These are phyloP conservation scores for Chaetophractus vellerosus DNA, from an alignment of 2,797 vertebrate species.

Conservation along the genomic window DNA sequence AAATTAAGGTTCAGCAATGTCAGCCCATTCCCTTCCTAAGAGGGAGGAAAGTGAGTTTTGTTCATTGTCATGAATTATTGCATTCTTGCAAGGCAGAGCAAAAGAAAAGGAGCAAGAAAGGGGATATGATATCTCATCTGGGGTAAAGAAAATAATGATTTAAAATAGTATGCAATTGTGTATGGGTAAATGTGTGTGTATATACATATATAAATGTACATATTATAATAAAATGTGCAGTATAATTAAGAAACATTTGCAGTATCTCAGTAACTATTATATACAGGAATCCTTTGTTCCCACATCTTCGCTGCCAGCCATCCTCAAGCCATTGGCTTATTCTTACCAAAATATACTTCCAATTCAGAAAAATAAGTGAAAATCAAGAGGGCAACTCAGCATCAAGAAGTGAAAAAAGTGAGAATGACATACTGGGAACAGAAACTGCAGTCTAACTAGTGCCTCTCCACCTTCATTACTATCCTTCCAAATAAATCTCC, in stretches of 20 bases:
- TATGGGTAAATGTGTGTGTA: background rate
- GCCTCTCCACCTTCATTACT: constrained; percentile 65
- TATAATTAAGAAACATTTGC: background rate
- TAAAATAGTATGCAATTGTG: background rate
- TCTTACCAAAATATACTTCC: background rate
- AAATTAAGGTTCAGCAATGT: background rate
- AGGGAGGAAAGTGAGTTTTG: background rate
- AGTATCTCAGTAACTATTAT: background rate
- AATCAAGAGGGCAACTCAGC: constrained; percentile 37
- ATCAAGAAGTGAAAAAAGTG: background rate
- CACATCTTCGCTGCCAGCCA: background rate
- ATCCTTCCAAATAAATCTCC: constrained; percentile 76
- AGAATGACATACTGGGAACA: background rate
- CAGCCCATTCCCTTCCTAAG: background rate
- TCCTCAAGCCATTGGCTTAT: background rate
- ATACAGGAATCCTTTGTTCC: background rate
- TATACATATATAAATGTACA: background rate
- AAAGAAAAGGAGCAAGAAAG: background rate
- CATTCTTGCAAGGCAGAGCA: background rate
- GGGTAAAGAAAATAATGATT: constrained; percentile 36
- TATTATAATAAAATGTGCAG: background rate
- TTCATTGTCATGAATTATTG: background rate
- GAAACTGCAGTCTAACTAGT: background rate
- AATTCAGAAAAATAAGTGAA: constrained; percentile 55
- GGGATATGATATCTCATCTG: background rate